Evolutionary conservation across 2,888 invertebrate genomes (phyloP).

Genomic region (Philonicus albiceps): DNA sequence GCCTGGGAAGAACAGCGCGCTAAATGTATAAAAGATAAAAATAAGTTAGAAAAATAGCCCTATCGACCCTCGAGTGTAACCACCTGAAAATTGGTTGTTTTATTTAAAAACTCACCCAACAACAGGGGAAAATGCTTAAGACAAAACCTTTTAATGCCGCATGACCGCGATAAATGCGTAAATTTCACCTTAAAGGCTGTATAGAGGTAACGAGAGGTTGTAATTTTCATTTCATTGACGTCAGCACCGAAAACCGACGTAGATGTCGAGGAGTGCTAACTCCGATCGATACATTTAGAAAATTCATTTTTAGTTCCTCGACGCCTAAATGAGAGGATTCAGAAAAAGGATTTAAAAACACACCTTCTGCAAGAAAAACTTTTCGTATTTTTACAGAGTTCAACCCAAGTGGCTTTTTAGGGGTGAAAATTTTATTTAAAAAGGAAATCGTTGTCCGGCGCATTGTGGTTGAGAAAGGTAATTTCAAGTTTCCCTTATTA

Average conservation of each 20-base stretch:
- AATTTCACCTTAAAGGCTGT: neutral
- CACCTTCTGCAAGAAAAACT: neutral
- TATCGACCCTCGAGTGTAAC: neutral
- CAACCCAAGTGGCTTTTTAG: neutral
- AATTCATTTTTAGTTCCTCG: neutral
- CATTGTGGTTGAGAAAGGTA: neutral
- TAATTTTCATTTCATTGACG: neutral
- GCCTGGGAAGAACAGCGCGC: neutral
- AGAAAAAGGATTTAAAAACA: neutral
- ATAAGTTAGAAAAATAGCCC: neutral
- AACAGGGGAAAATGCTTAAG: neutral
- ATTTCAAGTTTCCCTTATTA: neutral
- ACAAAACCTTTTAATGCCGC: neutral
- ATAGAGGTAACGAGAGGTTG: neutral
- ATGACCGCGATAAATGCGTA: neutral
- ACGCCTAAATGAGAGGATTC: neutral
- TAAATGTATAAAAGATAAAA: neutral
- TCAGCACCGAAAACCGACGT: neutral
- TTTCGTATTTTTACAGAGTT: neutral
- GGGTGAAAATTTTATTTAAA: neutral
- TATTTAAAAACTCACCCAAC: neutral
- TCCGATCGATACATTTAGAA: neutral
- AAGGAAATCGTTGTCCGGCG: neutral
- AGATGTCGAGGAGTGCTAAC: neutral
- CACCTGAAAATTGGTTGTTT: neutral